These are phyloP conservation scores for Turritopsis dohrnii DNA, from an alignment of 30 jellyfish, hydroid and myxozoan species.

Conservation along the genomic window DNA sequence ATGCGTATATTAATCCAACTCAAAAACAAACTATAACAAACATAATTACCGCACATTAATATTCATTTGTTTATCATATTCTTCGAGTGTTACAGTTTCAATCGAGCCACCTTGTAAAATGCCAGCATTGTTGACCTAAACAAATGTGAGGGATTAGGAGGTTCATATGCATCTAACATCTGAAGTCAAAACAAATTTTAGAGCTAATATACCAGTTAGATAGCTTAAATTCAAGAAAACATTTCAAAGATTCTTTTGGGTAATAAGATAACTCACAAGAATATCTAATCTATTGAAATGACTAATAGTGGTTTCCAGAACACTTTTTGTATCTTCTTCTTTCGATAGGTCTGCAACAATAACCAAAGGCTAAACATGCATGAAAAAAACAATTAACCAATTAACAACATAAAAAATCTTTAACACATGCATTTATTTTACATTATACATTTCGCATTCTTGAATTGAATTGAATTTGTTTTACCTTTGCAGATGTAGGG, in stretches of 20 bases:
- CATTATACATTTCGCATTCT: no score
- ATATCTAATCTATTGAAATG: constrained; percentile 55
- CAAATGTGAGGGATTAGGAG: not conserved
- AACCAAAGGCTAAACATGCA: constrained; percentile 42
- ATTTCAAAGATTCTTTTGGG: no score
- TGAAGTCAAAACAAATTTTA: not conserved
- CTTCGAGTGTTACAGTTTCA: constrained; percentile 55
- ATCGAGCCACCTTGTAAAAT: constrained; percentile 59
- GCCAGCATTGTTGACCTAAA: constrained; percentile 92
- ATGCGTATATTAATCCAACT: no score
- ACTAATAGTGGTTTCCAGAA: constrained; percentile 42
- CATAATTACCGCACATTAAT: constrained; percentile 62
- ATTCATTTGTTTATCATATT: constrained; percentile 66
- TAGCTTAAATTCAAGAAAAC: not conserved
- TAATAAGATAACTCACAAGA: constrained; percentile 37
- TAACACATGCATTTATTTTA: no score
- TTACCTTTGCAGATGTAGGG: constrained; percentile 31
- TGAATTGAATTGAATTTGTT: no score
- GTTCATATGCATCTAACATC: not conserved
- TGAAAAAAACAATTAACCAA: not conserved
- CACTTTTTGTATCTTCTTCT: constrained; percentile 62
- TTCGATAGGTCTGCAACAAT: constrained; percentile 63
- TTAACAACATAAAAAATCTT: not conserved
- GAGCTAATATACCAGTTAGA: no score
- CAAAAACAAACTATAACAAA: not conserved